Percentiles rank a stretch among this genome's conserved stretches.
phyloP scores from a whole-genome alignment of 2,113 vertebrate species.

The Percopsis transmontana region DNA sequence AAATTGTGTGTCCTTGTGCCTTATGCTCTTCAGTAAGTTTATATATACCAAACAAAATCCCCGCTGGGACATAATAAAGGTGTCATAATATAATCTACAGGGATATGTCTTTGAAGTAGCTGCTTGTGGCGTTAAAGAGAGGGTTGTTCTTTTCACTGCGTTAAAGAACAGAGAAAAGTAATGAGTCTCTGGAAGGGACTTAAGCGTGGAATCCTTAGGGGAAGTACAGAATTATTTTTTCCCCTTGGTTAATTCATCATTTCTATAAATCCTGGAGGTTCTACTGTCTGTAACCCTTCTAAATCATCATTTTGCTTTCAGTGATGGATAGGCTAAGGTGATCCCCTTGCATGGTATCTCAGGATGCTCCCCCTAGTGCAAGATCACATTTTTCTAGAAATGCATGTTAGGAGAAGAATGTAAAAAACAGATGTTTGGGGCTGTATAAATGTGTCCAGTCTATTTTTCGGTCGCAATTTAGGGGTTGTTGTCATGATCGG shows the following conservation, averaged over 20 bases:
- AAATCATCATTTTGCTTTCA: conserved; percentile 50
- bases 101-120: conserved; percentile 7
- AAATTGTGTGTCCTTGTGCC: conserved; percentile 6
- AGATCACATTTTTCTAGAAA: conserved; percentile 15
- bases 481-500: no score
- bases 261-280: conserved; percentile 46
- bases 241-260: conserved; percentile 53
- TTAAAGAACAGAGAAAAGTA: conserved; percentile 8
- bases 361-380: conserved; percentile 31
- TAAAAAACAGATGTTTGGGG: neutral
- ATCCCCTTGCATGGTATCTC: conserved; percentile 22
- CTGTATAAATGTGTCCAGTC: neutral
- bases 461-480: conserved; percentile 13
- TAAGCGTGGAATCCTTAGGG: conserved; percentile 19
- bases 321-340: conserved; percentile 50
- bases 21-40: neutral
- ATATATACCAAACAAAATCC: neutral
- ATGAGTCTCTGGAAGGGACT: conserved; percentile 11
- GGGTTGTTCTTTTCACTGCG: neutral
- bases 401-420: conserved; percentile 22
- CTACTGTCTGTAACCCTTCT: conserved; percentile 38
- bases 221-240: conserved; percentile 35
- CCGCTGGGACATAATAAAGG: neutral
- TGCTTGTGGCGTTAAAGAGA: neutral
- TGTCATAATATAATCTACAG: conserved; percentile 2